Evolutionary conservation across 2,797 vertebrate species (phyloP).

Genomic region (Tragopan temminckii): DNA sequence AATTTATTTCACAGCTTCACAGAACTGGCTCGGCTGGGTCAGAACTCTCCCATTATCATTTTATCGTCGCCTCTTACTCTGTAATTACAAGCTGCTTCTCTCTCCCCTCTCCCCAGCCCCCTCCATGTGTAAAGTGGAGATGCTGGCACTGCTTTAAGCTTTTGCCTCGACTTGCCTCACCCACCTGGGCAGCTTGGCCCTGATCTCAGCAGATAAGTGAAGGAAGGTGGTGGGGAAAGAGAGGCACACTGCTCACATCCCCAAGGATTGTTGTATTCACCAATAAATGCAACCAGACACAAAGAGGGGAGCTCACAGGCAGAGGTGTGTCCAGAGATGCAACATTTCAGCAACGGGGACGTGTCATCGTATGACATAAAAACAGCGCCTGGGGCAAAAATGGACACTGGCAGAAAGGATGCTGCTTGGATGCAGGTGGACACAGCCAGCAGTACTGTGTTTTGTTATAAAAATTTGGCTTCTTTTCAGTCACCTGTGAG

Average conservation of each 20-base stretch:
- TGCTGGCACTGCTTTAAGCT: slow-evolving; percentile 48
- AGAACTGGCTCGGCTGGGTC: slow-evolving; percentile 71
- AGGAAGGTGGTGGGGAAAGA: not conserved
- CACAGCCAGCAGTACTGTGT: not conserved
- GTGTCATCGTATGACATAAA: not conserved
- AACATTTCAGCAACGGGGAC: not conserved
- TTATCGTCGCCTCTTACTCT: slow-evolving; percentile 76
- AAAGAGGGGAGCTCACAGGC: not conserved
- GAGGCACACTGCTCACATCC: not conserved
- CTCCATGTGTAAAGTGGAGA: slow-evolving; percentile 40
- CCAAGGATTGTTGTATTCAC: slow-evolving; percentile 33
- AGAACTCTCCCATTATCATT: slow-evolving; percentile 78
- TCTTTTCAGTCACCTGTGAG: slow-evolving; percentile 56
- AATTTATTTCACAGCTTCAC: slow-evolving; percentile 78
- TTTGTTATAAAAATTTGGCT: slow-evolving; percentile 48
- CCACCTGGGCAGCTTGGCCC: slow-evolving; percentile 10
- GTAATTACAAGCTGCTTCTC: slow-evolving; percentile 73
- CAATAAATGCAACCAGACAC: not conserved
- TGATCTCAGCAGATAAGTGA: slow-evolving; percentile 60
- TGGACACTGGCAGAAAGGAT: not conserved
- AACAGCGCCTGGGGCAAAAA: not conserved
- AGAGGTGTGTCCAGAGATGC: not conserved
- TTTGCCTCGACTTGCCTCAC: slow-evolving; percentile 38
- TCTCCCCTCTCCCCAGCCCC: slow-evolving; percentile 15
- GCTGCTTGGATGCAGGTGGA: not conserved